Evolutionary conservation across 2,888 invertebrate species (phyloP).

Genomic region (Megalurothrips usitatus): DNA sequence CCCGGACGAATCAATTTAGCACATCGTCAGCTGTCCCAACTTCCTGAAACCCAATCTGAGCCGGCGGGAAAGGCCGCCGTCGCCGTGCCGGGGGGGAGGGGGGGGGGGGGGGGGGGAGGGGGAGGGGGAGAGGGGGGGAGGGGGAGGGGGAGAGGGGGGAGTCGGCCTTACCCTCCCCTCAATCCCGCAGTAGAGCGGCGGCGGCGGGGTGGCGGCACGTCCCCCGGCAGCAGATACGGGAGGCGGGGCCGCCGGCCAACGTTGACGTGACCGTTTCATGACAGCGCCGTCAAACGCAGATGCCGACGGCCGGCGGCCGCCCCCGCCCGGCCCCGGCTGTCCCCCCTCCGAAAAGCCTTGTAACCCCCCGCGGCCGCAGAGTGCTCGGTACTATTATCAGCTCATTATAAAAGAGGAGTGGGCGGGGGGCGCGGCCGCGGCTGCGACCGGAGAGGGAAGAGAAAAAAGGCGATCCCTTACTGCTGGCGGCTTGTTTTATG

Average conservation of each 20-base stretch:
- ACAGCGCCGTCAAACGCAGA: slow-evolving; percentile 4
- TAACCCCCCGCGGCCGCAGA: no score
- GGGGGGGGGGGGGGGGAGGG: neutral
- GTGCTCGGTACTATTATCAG: no score
- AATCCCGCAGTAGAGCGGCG: neutral
- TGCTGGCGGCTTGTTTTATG: no score
- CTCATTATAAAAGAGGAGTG: no score
- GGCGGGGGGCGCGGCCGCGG: no score
- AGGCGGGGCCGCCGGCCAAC: neutral
- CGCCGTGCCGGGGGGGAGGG: neutral
- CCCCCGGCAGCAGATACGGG: neutral
- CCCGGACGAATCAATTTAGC: slow-evolving; percentile 19
- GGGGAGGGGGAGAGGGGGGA: neutral
- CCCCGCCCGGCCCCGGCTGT: no score
- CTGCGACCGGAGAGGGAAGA: no score
- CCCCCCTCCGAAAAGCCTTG: no score
- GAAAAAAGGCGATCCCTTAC: no score
- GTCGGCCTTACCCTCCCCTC: neutral
- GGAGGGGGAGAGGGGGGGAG: neutral
- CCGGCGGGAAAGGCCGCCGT: neutral
- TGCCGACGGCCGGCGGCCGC: neutral
- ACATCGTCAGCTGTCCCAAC: slow-evolving; percentile 25
- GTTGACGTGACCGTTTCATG: slow-evolving; percentile 9
- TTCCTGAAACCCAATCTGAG: slow-evolving; percentile 22
- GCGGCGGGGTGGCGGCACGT: no score